Base-by-base conservation (phyloP, 2,797 vertebrate species). In the Sebastes iracundus region DNA sequence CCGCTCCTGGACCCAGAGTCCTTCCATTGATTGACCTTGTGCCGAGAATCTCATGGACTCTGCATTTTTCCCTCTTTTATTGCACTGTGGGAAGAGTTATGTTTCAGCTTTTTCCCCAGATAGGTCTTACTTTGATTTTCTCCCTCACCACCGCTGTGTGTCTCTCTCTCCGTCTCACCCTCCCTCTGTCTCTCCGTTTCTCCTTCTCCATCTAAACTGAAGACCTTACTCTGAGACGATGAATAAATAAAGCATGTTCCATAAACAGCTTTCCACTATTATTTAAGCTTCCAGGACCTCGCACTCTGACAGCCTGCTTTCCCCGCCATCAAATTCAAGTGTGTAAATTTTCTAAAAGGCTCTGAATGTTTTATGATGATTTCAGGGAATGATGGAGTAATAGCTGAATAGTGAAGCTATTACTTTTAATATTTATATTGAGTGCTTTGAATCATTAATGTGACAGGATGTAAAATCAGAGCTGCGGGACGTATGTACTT, bases 371-470 rank as follows among this genome's bases (percentile, higher is more conserved):
- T 99, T 97, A 99, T 99, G 98, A 98, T 98, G 97, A 99, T 99
- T 99, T 98, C 97, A 97, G 96, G 96, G 96, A 96, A 97, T 97
- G 97, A 97, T 96, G 96, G 97, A 97, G 97, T 98, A 99, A 99
- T 99, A 97, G 97, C 97, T 96, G 97, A 98, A 98, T 97, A 97
- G 97, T 93, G 94, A 97, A 97, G 98, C 97, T 99, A 99, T 99
- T 99, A 99, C 97, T 99, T 99, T 99, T 99, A 99, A 99, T 99
- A 99, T 99, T 99, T 99, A 99, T 99, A 99, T 98, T 97, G 98
- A 99, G 97, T 97, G 97, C 97, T 96, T 96, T 99, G 97, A 99
- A 99, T 98, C 97, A 99, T 99, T 99, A 96, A 99, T 99, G 97
- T 97, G 97, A 99, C 98, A 99, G 97, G 97, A 98, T 99, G 97